A percentile compares a stretch with the other conserved stretches of the same genome.
Conservation (phyloP, 2,113 vertebrate species). For the Platichthys stellatus region DNA sequence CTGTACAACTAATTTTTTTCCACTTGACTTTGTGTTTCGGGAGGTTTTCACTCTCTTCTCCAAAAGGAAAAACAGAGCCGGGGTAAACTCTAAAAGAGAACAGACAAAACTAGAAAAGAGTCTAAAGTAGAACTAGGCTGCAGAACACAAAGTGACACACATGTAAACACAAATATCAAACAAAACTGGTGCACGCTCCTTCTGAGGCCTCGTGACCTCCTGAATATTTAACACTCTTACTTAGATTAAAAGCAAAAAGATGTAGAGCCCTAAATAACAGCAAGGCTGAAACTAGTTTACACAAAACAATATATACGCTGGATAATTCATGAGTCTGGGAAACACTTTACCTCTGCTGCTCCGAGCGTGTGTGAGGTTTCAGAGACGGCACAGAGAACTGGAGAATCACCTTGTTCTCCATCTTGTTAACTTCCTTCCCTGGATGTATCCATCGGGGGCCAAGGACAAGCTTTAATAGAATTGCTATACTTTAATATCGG, state of each 20-base stretch:
- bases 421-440: neutral
- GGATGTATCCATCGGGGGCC: neutral
- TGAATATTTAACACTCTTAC: neutral
- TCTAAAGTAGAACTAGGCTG: neutral
- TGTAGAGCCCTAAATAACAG: too few species aligned
- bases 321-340: neutral
- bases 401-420: neutral
- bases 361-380: neutral
- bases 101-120: constrained; percentile 2
- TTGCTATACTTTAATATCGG: neutral
- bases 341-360: neutral
- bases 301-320: neutral
- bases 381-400: too few species aligned
- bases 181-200: neutral
- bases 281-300: neutral
- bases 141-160: neutral
- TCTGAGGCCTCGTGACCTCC: neutral
- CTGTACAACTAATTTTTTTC: constrained; percentile 62
- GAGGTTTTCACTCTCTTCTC: neutral
- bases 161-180: neutral
- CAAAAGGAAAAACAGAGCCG: neutral
- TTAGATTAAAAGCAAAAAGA: neutral
- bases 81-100: too few species aligned
- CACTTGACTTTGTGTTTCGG: neutral
- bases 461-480: neutral